These are phyloP conservation scores for Coelopa frigida DNA, from an alignment of 1,140 invertebrate genomes.

Conservation along the genomic window DNA sequence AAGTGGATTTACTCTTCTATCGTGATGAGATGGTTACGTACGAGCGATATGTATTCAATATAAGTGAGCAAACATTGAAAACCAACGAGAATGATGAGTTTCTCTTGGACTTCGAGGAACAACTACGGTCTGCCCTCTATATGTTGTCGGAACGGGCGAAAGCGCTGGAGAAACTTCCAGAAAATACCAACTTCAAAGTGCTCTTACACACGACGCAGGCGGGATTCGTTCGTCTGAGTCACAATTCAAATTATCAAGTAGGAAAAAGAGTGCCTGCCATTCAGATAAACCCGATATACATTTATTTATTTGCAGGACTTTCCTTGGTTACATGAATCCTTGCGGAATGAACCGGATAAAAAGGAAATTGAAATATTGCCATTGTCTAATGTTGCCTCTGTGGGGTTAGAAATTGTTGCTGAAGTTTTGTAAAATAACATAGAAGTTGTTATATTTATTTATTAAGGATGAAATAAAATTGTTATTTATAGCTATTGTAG, in stretches of 20 bases:
- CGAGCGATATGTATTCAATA: conserved; percentile 24
- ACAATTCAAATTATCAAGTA: conserved; percentile 30
- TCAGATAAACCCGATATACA: not conserved
- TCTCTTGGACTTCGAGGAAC: conserved; percentile 31
- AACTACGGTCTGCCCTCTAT: conserved; percentile 27
- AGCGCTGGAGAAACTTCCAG: conserved; percentile 19
- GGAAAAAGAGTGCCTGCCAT: not conserved
- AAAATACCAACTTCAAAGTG: conserved; percentile 28
- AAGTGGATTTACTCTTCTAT: conserved; percentile 27
- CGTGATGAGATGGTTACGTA: conserved; percentile 14
- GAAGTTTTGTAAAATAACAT: conserved; percentile 16
- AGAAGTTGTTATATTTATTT: conserved; percentile 4
- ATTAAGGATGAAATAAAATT: not conserved
- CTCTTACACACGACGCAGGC: conserved; percentile 33
- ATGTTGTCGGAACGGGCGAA: conserved; percentile 28
- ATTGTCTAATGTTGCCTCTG: conserved; percentile 16
- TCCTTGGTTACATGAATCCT: conserved; percentile 24
- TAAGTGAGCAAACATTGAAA: not conserved
- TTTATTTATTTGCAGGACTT: conserved; percentile 20
- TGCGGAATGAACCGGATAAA: not conserved
- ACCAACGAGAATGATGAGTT: conserved; percentile 17
- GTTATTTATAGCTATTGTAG: conserved; percentile 2
- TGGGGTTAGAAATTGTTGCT: conserved; percentile 26
- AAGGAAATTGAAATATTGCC: conserved; percentile 19
- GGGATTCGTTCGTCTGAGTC: conserved; percentile 23